Evolutionary conservation across 2,888 invertebrate genomes (phyloP), one percentile per base, ranked within the genome.

Genomic region (Glomeris marginata): DNA sequence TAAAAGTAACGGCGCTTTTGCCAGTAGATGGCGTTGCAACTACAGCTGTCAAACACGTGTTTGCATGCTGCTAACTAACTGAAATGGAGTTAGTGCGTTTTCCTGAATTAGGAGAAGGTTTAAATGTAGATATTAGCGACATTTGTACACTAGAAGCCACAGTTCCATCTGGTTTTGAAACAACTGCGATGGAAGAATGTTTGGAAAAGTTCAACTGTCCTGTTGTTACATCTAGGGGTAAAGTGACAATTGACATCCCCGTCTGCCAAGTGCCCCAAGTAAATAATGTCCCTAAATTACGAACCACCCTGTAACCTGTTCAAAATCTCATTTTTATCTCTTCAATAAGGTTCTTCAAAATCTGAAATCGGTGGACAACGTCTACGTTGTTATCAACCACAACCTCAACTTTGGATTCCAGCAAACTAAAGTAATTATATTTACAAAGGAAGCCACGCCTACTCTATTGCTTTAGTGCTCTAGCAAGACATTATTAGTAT

Each of bases 321-420:
- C 2, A 3, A 43, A 18, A 20, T 43, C 5, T n/a, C 35, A 34
- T 15, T 47, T n/a, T 36, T 35, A 16, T 10, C 44, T 21, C 4
- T 5, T 2, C 15, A 13, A 40, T 10, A 21, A 67, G 66, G 59
- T 64, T 6, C 48, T 62, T 8, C 28, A 28, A 38, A 56, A 61
- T 6, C 57, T 69, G 10, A 59, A 61, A 21, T 60, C 61, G 36
- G 58, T 68, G 37, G 68, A 69, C 53, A 66, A 68, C 55, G 56
- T 64, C 20, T 59, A 59, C 42, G 63, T 66, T 10, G 59, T 67
- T 18, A 57, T 68, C 33, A 48, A 53, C 20, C 54, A 59, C 41
- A 59, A 65, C 49, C 45, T 16, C 20, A 33, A 37, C 4, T 20
- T 44, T 18, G n/a, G n/a, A 5, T 49, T 49, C 37, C 22, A 16